These are phyloP conservation scores for Probosciger aterrimus DNA, from an alignment of 2,113 vertebrate genomes.

Conservation along the genomic window DNA sequence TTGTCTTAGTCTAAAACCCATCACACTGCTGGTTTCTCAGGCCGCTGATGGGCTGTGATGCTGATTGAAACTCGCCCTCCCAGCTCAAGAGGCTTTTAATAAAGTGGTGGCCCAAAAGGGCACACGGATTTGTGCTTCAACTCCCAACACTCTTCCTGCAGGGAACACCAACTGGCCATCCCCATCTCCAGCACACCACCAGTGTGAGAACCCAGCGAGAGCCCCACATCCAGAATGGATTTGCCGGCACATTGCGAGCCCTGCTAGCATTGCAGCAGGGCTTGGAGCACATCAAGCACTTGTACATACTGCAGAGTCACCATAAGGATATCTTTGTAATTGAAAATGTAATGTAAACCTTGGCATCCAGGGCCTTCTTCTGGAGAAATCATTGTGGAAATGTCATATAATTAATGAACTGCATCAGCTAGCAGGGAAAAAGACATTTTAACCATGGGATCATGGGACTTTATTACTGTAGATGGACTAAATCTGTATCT, in stretches of 20 bases:
- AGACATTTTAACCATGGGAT: constrained; percentile 50
- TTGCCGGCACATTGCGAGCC: background rate
- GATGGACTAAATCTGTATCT: constrained; percentile 49
- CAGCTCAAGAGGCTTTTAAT: background rate
- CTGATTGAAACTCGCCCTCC: background rate
- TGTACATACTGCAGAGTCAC: constrained; percentile 55
- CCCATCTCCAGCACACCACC: background rate
- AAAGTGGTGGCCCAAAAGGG: background rate
- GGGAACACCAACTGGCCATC: no score
- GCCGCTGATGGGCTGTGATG: fast-evolving
- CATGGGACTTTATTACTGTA: constrained; percentile 56
- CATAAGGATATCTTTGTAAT: constrained; percentile 49
- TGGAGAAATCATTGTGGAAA: constrained; percentile 42
- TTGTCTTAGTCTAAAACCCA: background rate
- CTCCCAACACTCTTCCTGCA: background rate
- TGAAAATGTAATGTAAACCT: constrained; percentile 63
- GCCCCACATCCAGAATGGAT: background rate
- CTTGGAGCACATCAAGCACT: background rate
- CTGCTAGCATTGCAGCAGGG: background rate
- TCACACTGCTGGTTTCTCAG: background rate
- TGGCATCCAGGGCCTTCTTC: constrained; percentile 27
- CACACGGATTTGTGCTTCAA: background rate
- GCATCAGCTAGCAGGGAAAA: constrained; percentile 35
- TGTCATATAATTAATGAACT: constrained; percentile 61
- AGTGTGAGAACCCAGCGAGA: background rate